Percentiles rank a stretch among this genome's conserved stretches.
These are phyloP conservation scores for Hypothenemus hampei DNA, from an alignment of 1,140 invertebrate genomes.

Conservation along the genomic window DNA sequence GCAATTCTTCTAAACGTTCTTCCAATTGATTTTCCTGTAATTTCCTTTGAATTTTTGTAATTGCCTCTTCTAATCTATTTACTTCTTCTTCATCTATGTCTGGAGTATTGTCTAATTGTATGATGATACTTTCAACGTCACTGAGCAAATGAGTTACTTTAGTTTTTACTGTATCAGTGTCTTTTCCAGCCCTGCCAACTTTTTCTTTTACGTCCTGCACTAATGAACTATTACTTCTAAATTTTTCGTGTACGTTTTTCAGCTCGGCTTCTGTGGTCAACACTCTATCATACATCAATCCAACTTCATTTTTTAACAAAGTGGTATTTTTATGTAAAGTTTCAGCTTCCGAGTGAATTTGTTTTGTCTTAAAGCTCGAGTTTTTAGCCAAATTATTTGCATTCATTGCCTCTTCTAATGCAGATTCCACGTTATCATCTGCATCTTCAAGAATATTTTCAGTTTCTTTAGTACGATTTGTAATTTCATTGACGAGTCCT, in stretches of 20 bases:
- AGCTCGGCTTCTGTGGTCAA: slow-evolving; percentile 66
- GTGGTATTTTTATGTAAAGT: slow-evolving; percentile 68
- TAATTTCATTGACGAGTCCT: slow-evolving; percentile 51
- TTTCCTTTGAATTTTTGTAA: slow-evolving; percentile 68
- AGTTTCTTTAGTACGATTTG: slow-evolving; percentile 60
- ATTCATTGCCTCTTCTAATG: slow-evolving; percentile 68
- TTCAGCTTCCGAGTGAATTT: slow-evolving; percentile 70
- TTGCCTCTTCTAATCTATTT: slow-evolving; percentile 66
- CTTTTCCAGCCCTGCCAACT: slow-evolving; percentile 77
- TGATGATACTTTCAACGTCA: slow-evolving; percentile 74
- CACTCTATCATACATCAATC: slow-evolving; percentile 63
- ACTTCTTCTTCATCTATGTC: slow-evolving; percentile 68
- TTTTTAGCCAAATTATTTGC: slow-evolving; percentile 68
- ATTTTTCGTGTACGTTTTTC: slow-evolving; percentile 64
- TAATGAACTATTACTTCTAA: slow-evolving; percentile 65
- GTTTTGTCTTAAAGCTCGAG: slow-evolving; percentile 70
- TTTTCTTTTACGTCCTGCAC: slow-evolving; percentile 68
- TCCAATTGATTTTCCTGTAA: slow-evolving; percentile 71
- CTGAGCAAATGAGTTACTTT: slow-evolving; percentile 76
- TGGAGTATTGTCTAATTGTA: slow-evolving; percentile 70
- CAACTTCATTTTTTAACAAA: slow-evolving; percentile 68
- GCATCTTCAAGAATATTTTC: slow-evolving; percentile 68
- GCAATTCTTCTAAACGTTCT: slow-evolving; percentile 64
- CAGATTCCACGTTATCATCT: slow-evolving; percentile 69
- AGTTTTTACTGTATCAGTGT: slow-evolving; percentile 69